Evolutionary conservation across 1,140 invertebrate species (phyloP), one percentile per base, ranked within the genome.

Genomic region (Homalodisca vitripennis): DNA sequence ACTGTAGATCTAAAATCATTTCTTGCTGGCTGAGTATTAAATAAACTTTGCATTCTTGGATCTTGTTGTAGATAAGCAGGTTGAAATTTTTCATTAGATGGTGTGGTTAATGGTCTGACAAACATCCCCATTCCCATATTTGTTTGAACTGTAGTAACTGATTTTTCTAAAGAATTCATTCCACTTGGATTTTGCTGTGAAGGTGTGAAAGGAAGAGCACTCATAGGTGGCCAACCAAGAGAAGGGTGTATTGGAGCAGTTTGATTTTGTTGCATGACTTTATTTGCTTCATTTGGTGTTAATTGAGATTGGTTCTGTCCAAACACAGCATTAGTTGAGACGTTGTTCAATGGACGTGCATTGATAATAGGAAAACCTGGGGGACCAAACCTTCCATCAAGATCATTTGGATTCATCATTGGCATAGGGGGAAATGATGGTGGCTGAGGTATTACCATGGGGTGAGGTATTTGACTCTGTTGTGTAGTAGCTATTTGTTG

Each of bases 31-130:
- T 13, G 24, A 3, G 6, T 22, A 60, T 22, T 10, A 30, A 60
- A 60, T 10, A 12, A 22, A 60, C 10, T 30, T 60, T 60, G 55
- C 55, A 60, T 26, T 24, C 55, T 60, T 60, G 55, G 55, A 60
- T 60, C 55, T 22, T 60, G 55, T 10, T 60, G 14, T 26, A 60
- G 14, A 30, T 27, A 60, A 6, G 55, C 14, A 51, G 48, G 48
- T 51, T 51, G 48, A 51, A 51, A 51, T 12, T 51, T 51, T 3
- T 51, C 48, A 51, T 51, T 51, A 3, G 48, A 22, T 20, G 3
- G 3, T 22, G 22, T 51, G 14, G 22, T 51, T 51, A 22, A 22
- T 3, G 48, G 48, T 51, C 48, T 51, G 14, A 51, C 22, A 51
- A 51, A 51, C 48, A 51, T 51, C 22, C 48, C 29, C 31, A 63